Conservation (phyloP, 2,113 vertebrate genomes). For the Nothocercus julius region DNA sequence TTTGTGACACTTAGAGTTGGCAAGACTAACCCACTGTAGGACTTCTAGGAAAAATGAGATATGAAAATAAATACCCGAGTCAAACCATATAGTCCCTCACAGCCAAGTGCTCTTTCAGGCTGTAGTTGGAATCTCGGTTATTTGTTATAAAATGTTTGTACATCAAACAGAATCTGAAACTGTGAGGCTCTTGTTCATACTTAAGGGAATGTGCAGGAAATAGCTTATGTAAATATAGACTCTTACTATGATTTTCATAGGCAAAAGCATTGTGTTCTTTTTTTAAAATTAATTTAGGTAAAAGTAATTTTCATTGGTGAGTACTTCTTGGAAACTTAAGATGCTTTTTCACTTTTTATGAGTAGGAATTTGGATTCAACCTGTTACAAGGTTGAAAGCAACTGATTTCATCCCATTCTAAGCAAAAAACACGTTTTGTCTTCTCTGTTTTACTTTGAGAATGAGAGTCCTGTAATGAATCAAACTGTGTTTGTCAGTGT, state of each 20-base stretch:
- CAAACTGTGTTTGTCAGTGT: neutral
- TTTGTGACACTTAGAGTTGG: neutral
- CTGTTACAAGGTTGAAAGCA: neutral
- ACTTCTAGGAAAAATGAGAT: neutral
- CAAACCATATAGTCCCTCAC: neutral
- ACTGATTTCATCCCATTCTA: neutral
- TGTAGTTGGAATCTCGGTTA: neutral
- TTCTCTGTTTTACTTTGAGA: neutral
- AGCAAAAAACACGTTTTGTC: neutral
- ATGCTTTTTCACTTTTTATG: neutral
- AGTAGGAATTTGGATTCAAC: neutral
- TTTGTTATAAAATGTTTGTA: neutral
- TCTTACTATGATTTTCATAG: neutral
- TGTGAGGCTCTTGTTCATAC: neutral
- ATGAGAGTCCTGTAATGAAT: neutral
- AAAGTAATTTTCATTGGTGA: neutral
- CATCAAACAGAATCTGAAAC: neutral
- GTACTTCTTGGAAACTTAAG: neutral
- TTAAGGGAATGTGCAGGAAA: neutral
- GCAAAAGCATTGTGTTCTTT: neutral
- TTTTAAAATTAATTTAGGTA: neutral
- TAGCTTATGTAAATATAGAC: neutral
- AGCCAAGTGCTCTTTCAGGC: neutral
- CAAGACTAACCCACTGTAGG: neutral
- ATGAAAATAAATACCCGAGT: rapidly evolving